A percentile compares a stretch with the other conserved stretches of the same genome.
Conservation (phyloP, 1,140 invertebrate genomes). For the Laupala kohalensis region DNA sequence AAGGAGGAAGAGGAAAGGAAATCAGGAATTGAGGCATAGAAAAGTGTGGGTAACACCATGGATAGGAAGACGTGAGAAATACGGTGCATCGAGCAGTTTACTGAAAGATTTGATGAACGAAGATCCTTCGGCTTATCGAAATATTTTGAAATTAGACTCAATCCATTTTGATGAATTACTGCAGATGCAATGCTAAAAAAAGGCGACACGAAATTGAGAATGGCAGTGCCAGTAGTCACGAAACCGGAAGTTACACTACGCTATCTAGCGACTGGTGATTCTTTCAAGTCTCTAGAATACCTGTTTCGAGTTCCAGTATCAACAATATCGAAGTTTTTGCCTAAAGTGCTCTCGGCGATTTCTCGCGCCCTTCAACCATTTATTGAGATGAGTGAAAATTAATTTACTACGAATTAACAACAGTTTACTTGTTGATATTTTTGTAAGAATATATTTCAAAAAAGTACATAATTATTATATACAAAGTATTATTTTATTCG, state of each 20-base stretch:
- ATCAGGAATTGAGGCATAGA: no score
- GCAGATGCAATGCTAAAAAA: conserved; percentile 12
- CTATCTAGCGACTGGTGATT: conserved; percentile 14
- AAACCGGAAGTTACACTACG: conserved; percentile 14
- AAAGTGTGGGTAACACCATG: no score
- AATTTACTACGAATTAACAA: no score
- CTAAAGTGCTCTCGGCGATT: background rate
- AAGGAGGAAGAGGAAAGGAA: no score
- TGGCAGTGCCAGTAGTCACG: conserved; percentile 13
- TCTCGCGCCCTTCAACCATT: background rate
- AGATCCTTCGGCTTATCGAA: background rate
- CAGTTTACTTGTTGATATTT: no score
- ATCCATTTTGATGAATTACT: background rate
- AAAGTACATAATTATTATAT: no score
- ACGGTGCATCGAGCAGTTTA: no score
- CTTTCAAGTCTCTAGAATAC: conserved; percentile 5
- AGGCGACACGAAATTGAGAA: conserved; percentile 11
- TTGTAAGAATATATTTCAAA: no score
- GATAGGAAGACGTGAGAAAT: no score
- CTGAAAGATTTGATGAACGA: background rate
- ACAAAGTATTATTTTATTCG: no score
- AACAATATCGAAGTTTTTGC: background rate
- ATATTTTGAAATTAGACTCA: no score
- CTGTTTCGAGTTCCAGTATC: background rate
- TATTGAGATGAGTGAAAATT: background rate